These are phyloP conservation scores for Eulemur rubriventer DNA, from an alignment of 2,797 vertebrate genomes.

Conservation along the genomic window DNA sequence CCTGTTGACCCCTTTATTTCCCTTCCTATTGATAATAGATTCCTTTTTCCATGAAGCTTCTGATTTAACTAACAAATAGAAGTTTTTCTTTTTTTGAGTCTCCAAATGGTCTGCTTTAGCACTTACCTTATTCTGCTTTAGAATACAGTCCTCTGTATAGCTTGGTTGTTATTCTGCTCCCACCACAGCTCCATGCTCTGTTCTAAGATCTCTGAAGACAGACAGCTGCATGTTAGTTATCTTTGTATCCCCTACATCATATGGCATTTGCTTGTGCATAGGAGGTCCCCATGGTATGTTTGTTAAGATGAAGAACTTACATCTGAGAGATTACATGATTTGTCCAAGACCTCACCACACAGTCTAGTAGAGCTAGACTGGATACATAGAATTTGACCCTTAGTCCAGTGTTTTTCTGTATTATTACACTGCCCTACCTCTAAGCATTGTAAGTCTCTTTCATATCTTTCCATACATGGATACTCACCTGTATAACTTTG, in stretches of 20 bases:
- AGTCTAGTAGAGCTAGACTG: background rate
- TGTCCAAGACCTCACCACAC: background rate
- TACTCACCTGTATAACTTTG: background rate
- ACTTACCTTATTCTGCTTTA: background rate
- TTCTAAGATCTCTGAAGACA: background rate
- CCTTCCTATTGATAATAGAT: background rate
- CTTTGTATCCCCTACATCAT: background rate
- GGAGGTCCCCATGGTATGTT: background rate
- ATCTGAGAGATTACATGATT: background rate
- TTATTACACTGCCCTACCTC: background rate
- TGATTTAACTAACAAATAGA: background rate
- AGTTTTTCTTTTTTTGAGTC: background rate
- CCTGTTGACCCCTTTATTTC: background rate
- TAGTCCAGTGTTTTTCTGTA: background rate
- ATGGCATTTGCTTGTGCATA: background rate
- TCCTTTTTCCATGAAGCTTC: background rate
- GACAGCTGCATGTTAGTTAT: background rate
- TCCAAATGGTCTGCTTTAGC: background rate
- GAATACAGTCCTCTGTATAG: background rate
- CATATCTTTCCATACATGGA: background rate
- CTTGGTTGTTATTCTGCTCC: background rate
- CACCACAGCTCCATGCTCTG: background rate
- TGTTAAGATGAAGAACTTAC: background rate
- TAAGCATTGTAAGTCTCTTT: background rate
- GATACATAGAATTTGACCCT: background rate